These are phyloP conservation scores for Mus pahari DNA, from an alignment of 2,113 vertebrate species.

Conservation along the genomic window DNA sequence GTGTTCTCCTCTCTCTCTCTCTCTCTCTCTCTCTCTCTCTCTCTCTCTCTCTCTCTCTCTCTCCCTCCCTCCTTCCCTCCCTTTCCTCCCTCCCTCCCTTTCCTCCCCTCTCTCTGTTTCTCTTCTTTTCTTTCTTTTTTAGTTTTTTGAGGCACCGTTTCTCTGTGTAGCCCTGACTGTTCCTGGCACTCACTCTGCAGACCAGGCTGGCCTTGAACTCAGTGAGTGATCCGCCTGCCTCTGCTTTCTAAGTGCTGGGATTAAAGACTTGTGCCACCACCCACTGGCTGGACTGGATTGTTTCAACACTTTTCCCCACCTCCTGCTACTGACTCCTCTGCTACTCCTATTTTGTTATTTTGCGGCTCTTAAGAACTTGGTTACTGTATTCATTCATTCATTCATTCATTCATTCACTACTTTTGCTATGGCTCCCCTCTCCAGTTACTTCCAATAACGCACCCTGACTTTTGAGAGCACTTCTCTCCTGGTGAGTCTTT, in stretches of 20 bases:
- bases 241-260: not conserved
- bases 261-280: not conserved
- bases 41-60: too few species aligned
- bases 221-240: too few species aligned
- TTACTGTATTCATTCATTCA: not conserved
- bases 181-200: too few species aligned
- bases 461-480: not conserved
- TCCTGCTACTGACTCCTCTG: conserved; percentile 10
- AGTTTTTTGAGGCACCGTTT: too few species aligned
- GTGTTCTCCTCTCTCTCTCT: too few species aligned
- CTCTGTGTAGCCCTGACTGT: too few species aligned
- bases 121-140: too few species aligned
- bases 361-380: not conserved
- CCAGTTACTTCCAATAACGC: not conserved
- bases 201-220: too few species aligned
- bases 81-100: too few species aligned
- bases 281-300: not conserved
- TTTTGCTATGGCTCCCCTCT: not conserved
- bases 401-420: not conserved
- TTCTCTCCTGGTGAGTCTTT: conserved; percentile 17
- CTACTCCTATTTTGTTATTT: not conserved
- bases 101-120: too few species aligned
- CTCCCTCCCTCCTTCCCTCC: accelerated
- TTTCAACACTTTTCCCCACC: not conserved
- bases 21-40: too few species aligned